Evolutionary conservation across 2,113 vertebrate genomes (phyloP), one percentile per base, ranked within the genome.

Genomic region (Cinclus mexicanus): DNA sequence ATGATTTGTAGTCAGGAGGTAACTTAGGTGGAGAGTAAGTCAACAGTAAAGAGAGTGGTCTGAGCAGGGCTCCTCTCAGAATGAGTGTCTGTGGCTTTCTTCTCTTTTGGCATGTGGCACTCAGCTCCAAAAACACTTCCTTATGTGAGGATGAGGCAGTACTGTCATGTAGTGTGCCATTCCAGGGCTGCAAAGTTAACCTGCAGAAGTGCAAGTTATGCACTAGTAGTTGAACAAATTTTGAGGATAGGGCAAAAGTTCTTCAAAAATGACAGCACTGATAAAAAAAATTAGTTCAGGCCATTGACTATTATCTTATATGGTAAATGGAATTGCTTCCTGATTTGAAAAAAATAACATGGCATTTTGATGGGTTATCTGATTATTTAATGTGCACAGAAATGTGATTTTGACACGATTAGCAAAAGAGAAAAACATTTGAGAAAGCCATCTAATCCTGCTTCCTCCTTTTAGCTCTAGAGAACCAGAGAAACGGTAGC

Each of bases 391-490:
- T 47, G 72, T 74, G 37, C 76, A 84, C 68, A 94, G 88, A 96
- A 97, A 96, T 92, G 69, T 93, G 87, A 94, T 93, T 97, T 94
- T 76, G 53, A 60, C 39, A 57, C 85, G 80, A 95, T 95, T 95
- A 96, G 37, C 68, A 78, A 72, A 87, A 75, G 47, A 78, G 87
- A 81, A 90, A 82, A 91, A 60, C 81, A 89, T 92, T 96, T 94
- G 88, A 94, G 78, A 93, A 94, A 95, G 61, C n/a, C 78, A 95
- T 95, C 77, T 95, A 96, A 94, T 95, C 86, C 87, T 91, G 79
- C 88, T 95, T 97, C 91, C 80, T 94, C 89, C 59, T 89, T 87
- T 93, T 79, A 94, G 77, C 69, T 95, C 84, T 60, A 49, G 90
- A 95, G 89, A 95, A 76, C 72, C 24, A 91, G 83, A 71, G 94